These are phyloP conservation scores for Spea multiplicata DNA, from an alignment of 2,113 vertebrate species.

Conservation along the genomic window DNA sequence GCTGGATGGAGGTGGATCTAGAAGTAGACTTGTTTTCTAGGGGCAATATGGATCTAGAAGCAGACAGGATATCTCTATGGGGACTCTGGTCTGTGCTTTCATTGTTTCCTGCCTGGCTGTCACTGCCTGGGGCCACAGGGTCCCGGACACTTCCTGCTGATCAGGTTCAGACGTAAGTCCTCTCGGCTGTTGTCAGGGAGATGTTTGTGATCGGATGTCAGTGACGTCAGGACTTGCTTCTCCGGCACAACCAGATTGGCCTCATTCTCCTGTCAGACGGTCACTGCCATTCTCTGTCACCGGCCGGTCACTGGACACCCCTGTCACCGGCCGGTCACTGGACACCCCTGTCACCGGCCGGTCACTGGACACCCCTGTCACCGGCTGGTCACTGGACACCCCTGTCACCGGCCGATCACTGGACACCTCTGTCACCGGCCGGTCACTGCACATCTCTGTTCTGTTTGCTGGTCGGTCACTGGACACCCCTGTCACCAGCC, in stretches of 20 bases:
- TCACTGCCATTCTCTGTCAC: not conserved
- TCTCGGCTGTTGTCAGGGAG: not conserved
- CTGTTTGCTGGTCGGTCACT: not conserved
- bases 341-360: not conserved
- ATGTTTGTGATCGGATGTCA: slow-evolving; percentile 5
- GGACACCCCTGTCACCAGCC: not conserved
- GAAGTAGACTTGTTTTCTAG: not conserved
- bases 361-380: not conserved
- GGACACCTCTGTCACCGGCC: not conserved
- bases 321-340: not conserved
- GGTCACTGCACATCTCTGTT: not conserved
- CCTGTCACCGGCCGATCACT: not conserved
- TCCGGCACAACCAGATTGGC: not conserved
- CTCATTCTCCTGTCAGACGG: not conserved
- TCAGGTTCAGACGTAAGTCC: not conserved
- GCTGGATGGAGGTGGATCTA: no score
- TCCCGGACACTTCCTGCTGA: no score
- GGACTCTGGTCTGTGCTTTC: no score
- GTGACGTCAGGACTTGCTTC: slow-evolving; percentile 1
- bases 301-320: not conserved
- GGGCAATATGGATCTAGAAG: not conserved
- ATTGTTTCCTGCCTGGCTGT: no score
- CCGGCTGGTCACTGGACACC: not conserved
- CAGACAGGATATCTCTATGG: not conserved
- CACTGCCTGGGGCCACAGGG: no score